Percentiles rank a stretch among this genome's conserved stretches.
These are phyloP conservation scores for Coregonus sp. DNA, from an alignment of 2,797 vertebrate genomes.

Conservation along the genomic window DNA sequence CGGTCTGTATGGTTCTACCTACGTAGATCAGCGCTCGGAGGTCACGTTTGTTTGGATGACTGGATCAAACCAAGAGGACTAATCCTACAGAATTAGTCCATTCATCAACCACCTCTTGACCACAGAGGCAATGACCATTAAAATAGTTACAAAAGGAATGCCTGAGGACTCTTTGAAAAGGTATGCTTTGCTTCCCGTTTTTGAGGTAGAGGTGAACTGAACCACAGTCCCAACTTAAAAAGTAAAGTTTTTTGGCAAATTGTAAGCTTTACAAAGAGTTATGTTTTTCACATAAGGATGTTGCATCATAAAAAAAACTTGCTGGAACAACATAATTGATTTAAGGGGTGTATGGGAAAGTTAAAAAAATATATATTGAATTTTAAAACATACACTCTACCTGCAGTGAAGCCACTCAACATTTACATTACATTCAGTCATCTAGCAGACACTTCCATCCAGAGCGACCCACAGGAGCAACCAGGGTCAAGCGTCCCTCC, in stretches of 20 bases:
- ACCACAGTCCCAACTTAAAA: not conserved
- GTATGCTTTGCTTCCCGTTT: not conserved
- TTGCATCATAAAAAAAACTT: not conserved
- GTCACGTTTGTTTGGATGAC: conserved; percentile 50
- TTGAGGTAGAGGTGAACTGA: not conserved
- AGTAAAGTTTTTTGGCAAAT: not conserved
- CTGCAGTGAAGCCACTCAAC: too few relatives aligned
- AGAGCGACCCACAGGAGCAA: too few relatives aligned
- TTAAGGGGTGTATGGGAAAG: not conserved
- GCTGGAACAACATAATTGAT: not conserved
- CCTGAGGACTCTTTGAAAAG: conserved; percentile 16
- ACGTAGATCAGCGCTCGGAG: not conserved
- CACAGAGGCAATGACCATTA: conserved; percentile 27
- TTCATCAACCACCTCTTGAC: conserved; percentile 38
- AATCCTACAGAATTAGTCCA: conserved; percentile 71
- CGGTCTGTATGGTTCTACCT: conserved; percentile 7
- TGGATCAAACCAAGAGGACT: conserved; percentile 45
- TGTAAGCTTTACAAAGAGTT: not conserved
- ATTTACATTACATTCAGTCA: too few relatives aligned
- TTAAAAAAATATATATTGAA: too few relatives aligned
- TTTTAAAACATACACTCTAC: too few relatives aligned
- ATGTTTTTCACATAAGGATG: not conserved
- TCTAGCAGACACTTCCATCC: too few relatives aligned
- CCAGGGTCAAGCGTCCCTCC: too few relatives aligned
- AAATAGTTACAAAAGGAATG: conserved; percentile 27